These are phyloP conservation scores for Gallinago media DNA, from an alignment of 2,113 vertebrate genomes.

Conservation along the genomic window DNA sequence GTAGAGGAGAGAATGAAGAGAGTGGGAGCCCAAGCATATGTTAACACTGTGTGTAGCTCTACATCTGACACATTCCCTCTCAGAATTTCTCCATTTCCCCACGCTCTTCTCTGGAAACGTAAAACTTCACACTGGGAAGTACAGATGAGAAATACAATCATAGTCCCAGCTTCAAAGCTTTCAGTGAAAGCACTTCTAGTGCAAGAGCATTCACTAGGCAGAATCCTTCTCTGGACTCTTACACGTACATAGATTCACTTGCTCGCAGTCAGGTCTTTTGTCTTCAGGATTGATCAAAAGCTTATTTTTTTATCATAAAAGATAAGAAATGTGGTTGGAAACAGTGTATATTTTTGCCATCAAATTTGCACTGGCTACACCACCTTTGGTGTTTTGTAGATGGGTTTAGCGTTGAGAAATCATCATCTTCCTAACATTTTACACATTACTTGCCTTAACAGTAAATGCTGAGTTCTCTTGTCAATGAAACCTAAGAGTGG, in stretches of 20 bases:
- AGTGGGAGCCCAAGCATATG: slow-evolving; percentile 34
- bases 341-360: not conserved
- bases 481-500: not conserved
- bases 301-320: not conserved
- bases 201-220: not conserved
- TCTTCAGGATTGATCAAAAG: not conserved
- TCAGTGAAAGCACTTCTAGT: not conserved
- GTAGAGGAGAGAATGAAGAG: slow-evolving; percentile 9
- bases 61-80: not conserved
- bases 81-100: slow-evolving; percentile 18
- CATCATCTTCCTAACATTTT: not conserved
- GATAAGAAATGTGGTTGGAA: not conserved
- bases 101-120: not conserved
- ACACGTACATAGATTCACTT: not conserved
- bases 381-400: not conserved
- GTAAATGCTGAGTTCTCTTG: not conserved
- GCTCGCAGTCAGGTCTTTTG: not conserved
- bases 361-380: not conserved
- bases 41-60: not conserved
- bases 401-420: not conserved
- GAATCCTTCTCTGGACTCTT: not conserved
- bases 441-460: not conserved
- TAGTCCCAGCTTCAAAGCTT: not conserved
- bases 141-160: not conserved
- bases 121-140: not conserved